These are phyloP conservation scores for Halocaridina rubra DNA, from an alignment of 2,888 invertebrate genomes.

Conservation along the genomic window DNA sequence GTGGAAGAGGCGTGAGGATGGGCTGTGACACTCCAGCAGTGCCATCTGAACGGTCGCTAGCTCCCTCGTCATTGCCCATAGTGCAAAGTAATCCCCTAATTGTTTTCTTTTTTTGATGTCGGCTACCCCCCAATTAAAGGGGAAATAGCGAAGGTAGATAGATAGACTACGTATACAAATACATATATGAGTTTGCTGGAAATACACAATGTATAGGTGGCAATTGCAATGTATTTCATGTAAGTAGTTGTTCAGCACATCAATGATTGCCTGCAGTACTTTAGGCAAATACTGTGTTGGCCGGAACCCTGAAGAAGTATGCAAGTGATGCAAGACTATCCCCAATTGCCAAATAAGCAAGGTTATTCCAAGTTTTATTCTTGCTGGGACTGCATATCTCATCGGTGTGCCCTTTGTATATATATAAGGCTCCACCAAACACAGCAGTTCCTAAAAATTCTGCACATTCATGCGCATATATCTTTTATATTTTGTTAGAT, in stretches of 20 bases:
- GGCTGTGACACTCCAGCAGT: too few relatives aligned
- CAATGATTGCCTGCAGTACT: neutral
- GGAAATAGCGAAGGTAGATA: too few relatives aligned
- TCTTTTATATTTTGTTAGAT: neutral
- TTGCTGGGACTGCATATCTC: neutral
- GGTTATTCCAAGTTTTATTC: neutral
- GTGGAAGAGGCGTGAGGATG: too few relatives aligned
- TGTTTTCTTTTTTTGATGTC: neutral
- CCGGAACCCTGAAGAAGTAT: neutral
- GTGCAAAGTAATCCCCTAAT: neutral
- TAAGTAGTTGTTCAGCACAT: neutral
- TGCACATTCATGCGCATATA: neutral
- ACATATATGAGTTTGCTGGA: neutral
- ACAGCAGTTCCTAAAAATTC: neutral
- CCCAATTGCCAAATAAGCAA: neutral
- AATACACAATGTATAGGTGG: conserved; percentile 1
- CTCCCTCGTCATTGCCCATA: too few relatives aligned
- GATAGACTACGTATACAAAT: neutral
- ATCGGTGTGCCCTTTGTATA: neutral
- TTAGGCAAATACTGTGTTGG: neutral
- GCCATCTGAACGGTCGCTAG: too few relatives aligned
- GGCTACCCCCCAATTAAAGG: too few relatives aligned
- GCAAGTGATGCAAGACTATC: neutral
- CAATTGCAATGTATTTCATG: neutral
- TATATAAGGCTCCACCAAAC: neutral